phyloP scores from a whole-genome alignment of 2,888 invertebrate genomes.

The Helleia helle region DNA sequence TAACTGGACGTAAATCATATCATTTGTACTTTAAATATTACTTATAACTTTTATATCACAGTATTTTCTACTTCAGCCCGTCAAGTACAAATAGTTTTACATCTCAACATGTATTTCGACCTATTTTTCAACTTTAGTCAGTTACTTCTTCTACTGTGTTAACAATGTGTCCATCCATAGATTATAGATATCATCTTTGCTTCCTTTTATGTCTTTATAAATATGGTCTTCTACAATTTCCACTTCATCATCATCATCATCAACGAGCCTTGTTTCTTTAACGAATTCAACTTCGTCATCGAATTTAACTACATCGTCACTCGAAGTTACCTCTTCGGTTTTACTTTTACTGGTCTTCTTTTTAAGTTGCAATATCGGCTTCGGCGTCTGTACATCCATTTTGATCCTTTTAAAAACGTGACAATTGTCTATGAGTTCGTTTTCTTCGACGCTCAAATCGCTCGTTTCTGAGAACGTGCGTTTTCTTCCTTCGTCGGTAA shows the following conservation, averaged over 20 bases:
- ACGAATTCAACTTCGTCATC: slow-evolving; percentile 14
- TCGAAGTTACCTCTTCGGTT: background rate
- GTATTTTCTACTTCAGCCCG: background rate
- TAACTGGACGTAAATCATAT: background rate
- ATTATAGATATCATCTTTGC: no score
- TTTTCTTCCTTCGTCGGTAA: slow-evolving; percentile 40
- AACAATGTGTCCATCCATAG: slow-evolving; percentile 45
- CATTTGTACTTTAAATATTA: background rate
- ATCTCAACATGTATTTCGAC: no score
- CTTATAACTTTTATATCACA: slow-evolving; percentile 7
- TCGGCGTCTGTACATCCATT: slow-evolving; percentile 39
- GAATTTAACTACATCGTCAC: background rate
- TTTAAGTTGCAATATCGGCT: slow-evolving; percentile 42
- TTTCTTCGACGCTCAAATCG: slow-evolving; percentile 47
- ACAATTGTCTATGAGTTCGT: slow-evolving; percentile 55
- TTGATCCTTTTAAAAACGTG: slow-evolving; percentile 59
- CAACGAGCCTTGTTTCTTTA: slow-evolving; percentile 32
- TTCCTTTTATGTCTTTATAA: slow-evolving; percentile 2
- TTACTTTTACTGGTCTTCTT: slow-evolving; percentile 34
- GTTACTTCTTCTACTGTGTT: no score
- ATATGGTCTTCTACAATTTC: slow-evolving; percentile 24
- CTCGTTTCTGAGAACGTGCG: slow-evolving; percentile 54
- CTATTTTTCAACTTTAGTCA: no score
- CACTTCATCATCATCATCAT: slow-evolving; percentile 32
- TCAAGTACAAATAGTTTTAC: no score